Conservation (phyloP, 2,113 vertebrate species). For the Verasper variegatus region DNA sequence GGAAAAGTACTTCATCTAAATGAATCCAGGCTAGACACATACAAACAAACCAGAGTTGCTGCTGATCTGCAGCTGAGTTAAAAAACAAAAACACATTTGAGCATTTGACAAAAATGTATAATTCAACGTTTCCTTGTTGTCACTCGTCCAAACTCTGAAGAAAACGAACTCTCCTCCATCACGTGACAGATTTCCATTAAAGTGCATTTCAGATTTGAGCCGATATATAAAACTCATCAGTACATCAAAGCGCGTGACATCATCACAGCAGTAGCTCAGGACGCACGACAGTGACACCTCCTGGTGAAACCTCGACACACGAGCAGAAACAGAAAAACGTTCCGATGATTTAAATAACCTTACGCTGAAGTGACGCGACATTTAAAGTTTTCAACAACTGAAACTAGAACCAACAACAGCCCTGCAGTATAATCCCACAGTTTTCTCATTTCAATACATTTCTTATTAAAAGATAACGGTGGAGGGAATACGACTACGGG, state of each 20-base stretch:
- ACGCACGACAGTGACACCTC: constrained; percentile 26
- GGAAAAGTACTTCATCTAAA: too few relatives aligned
- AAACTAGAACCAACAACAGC: too few relatives aligned
- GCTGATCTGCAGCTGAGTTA: too few relatives aligned
- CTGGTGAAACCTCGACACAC: too few relatives aligned
- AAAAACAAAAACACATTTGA: too few relatives aligned
- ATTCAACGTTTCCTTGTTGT: too few relatives aligned
- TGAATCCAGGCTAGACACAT: too few relatives aligned
- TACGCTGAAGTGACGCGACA: not conserved
- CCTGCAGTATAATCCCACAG: too few relatives aligned
- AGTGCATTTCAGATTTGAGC: constrained; percentile 43
- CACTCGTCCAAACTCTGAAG: too few relatives aligned
- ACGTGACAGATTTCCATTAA: constrained; percentile 37
- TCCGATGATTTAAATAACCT: not conserved
- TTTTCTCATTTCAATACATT: not conserved
- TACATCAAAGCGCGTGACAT: not conserved
- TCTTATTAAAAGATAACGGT: not conserved
- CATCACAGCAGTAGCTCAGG: not conserved
- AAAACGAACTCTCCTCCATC: not conserved
- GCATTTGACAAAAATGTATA: too few relatives aligned
- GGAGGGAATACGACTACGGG: not conserved
- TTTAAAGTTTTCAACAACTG: not conserved
- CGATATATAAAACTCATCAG: not conserved
- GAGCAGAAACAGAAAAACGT: too few relatives aligned
- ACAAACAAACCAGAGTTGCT: too few relatives aligned